A percentile compares a stretch with the other conserved stretches of the same genome.
Evolutionary conservation across 2,113 vertebrate species (phyloP).

Genomic region (Chlamydotis undulata): DNA sequence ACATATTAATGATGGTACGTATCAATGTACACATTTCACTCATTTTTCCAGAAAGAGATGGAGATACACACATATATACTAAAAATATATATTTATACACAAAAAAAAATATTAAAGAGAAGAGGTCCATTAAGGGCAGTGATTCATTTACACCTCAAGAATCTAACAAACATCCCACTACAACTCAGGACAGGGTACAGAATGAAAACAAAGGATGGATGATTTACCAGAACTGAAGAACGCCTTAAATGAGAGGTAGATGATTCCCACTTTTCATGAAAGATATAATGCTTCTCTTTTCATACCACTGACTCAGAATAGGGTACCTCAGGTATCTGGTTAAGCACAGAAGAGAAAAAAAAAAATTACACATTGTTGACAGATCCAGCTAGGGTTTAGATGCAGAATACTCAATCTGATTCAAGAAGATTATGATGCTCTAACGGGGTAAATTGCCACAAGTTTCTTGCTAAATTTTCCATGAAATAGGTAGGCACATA

Average conservation of each 20-base stretch:
- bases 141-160: slow-evolving; percentile 53
- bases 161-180: slow-evolving; percentile 22
- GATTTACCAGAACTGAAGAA: slow-evolving; percentile 5
- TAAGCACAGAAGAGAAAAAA: background rate
- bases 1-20: background rate
- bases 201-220: background rate
- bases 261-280: background rate
- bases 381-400: background rate
- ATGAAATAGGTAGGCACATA: background rate
- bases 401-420: background rate
- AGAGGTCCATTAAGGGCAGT: slow-evolving; percentile 24
- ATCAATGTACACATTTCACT: background rate
- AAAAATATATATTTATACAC: background rate
- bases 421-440: background rate
- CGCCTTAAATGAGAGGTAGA: background rate
- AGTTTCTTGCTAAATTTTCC: background rate
- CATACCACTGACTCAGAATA: background rate
- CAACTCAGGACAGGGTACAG: background rate
- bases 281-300: background rate
- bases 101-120: slow-evolving; percentile 6
- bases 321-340: background rate
- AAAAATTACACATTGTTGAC: accelerated
- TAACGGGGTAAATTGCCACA: background rate
- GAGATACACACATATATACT: background rate
- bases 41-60: background rate